These are phyloP conservation scores for Heliconius melpomene DNA, from an alignment of 1,140 invertebrate species.

Conservation along the genomic window DNA sequence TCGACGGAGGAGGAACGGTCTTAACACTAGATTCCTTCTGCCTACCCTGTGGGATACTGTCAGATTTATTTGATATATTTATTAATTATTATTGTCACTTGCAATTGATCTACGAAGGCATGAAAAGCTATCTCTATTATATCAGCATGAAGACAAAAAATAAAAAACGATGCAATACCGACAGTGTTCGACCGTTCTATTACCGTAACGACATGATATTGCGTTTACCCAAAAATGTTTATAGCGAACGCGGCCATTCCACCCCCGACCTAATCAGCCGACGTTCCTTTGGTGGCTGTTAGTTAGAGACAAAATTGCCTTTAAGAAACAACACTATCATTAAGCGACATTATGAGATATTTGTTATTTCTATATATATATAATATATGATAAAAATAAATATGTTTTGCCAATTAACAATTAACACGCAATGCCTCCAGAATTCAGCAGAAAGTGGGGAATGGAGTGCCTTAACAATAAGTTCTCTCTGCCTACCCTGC, in stretches of 20 bases:
- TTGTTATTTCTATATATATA: background rate
- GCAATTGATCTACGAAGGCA: no score
- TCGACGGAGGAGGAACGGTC: no score
- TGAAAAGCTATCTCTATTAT: background rate
- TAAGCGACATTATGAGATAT: background rate
- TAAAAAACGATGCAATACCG: conserved; percentile 26
- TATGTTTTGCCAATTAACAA: no score
- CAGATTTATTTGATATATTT: no score
- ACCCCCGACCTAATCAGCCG: conserved; percentile 61
- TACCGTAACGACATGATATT: conserved; percentile 69
- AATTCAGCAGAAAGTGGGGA: no score
- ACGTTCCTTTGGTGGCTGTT: conserved; percentile 47
- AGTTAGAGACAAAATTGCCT: conserved; percentile 11
- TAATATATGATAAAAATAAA: background rate
- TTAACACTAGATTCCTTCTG: no score
- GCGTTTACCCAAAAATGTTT: conserved; percentile 73
- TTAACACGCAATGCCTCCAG: no score
- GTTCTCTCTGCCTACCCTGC: no score
- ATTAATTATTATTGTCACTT: no score
- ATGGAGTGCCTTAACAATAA: no score
- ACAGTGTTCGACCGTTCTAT: conserved; percentile 52
- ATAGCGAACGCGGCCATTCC: conserved; percentile 52
- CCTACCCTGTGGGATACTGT: no score
- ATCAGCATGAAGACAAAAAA: conserved; percentile 15
- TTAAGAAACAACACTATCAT: conserved; percentile 8